phyloP scores from a whole-genome alignment of 2,888 invertebrate genomes.

The Formica aserva region DNA sequence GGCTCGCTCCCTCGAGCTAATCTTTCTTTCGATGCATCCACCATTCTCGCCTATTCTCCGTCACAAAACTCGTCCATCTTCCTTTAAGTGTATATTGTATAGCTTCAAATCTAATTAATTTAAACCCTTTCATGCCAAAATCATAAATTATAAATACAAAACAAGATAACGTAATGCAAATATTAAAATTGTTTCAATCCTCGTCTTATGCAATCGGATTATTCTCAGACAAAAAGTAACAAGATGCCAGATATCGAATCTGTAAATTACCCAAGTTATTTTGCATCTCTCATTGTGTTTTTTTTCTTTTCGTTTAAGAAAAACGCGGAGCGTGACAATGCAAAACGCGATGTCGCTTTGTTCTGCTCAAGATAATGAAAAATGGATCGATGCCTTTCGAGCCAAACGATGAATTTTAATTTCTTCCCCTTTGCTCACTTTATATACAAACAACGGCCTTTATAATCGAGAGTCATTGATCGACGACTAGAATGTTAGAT shows the following conservation, averaged over 20 bases:
- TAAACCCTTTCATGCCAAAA: background rate
- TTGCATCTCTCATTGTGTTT: background rate
- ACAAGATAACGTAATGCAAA: background rate
- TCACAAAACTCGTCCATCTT: conserved; percentile 14
- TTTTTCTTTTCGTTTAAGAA: background rate
- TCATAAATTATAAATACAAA: background rate
- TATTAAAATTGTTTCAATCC: background rate
- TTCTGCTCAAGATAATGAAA: conserved; percentile 33
- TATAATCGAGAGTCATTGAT: conserved; percentile 71
- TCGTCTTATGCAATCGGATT: background rate
- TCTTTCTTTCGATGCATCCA: conserved; percentile 77
- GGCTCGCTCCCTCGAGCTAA: conserved; percentile 81
- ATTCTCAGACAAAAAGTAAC: background rate
- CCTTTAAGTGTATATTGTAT: background rate
- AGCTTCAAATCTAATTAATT: background rate
- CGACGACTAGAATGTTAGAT: conserved; percentile 50
- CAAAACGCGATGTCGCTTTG: conserved; percentile 6
- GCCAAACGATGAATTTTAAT: conserved; percentile 80
- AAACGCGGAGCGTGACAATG: background rate
- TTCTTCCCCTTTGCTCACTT: conserved; percentile 72
- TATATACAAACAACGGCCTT: conserved; percentile 71
- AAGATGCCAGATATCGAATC: background rate
- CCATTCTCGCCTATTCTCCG: conserved; percentile 60
- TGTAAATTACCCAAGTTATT: background rate
- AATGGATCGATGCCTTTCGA: conserved; percentile 69